Evolutionary conservation across 2,113 vertebrate species (phyloP).

Genomic region (Macquaria ambigua): DNA sequence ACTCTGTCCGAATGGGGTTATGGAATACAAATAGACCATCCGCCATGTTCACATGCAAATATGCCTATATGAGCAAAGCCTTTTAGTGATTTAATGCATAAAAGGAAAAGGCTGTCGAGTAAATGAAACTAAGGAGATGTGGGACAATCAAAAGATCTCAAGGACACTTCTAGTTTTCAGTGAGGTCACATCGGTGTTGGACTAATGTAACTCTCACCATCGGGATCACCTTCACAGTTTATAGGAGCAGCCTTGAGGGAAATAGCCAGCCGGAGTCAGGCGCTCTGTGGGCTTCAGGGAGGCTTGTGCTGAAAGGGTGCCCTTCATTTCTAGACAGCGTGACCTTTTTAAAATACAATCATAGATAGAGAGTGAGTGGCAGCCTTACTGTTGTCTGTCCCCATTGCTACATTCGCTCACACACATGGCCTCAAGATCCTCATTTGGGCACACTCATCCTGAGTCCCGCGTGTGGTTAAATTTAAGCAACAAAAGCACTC

Average conservation of each 20-base stretch:
- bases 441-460: conserved; percentile 19
- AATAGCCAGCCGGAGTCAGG: conserved; percentile 50
- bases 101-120: background rate
- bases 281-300: conserved; percentile 63
- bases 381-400: conserved; percentile 44
- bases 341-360: conserved; percentile 78
- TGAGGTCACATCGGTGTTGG: conserved; percentile 62
- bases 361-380: conserved; percentile 57
- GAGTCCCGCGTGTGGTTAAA: background rate
- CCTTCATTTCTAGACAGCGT: conserved; percentile 73
- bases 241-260: conserved; percentile 71
- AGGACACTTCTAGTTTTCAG: conserved; percentile 58
- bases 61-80: background rate
- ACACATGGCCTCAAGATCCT: conserved; percentile 34
- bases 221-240: conserved; percentile 75
- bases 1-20: background rate
- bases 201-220: conserved; percentile 57
- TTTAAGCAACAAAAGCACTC: background rate
- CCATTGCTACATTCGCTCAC: conserved; percentile 13
- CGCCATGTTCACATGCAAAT: background rate
- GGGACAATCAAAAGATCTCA: conserved; percentile 50
- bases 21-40: background rate
- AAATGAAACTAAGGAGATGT: conserved; percentile 16
- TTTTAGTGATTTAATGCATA: background rate
- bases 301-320: conserved; percentile 58